A percentile compares a stretch with the other conserved stretches of the same genome.
phyloP scores from a whole-genome alignment of 2,113 vertebrate genomes.

The Rana temporaria region DNA sequence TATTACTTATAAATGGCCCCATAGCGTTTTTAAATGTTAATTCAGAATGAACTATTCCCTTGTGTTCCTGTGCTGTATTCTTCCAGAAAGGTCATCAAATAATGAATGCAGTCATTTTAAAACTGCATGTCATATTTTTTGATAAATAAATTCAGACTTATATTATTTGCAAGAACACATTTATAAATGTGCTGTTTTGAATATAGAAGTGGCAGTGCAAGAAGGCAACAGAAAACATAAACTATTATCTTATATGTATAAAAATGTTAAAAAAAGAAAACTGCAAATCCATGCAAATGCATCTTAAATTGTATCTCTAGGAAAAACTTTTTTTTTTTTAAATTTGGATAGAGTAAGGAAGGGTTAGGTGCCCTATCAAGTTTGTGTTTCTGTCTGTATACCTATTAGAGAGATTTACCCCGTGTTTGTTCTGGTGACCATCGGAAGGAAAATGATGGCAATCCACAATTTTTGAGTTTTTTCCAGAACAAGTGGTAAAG shows the following conservation, averaged over 20 bases:
- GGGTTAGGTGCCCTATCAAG: no score
- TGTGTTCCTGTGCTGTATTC: conserved; percentile 6
- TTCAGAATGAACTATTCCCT: conserved; percentile 26
- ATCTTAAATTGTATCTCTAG: no score
- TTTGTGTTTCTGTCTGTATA: no score
- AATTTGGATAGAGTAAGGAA: no score
- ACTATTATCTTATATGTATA: neutral
- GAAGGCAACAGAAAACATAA: neutral
- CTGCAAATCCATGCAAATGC: no score
- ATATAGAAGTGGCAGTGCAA: neutral
- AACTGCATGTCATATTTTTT: conserved; percentile 6
- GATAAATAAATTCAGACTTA: neutral
- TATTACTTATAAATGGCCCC: conserved; percentile 33
- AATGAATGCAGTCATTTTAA: conserved; percentile 3
- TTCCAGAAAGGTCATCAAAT: conserved; percentile 24
- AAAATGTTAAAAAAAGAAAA: no score
- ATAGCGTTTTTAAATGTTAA: conserved; percentile 32
- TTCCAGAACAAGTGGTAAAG: no score
- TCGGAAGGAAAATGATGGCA: no score
- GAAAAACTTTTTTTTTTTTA: no score
- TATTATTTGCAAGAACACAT: neutral
- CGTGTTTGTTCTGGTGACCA: no score
- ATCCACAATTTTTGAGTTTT: no score
- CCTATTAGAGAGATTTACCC: no score
- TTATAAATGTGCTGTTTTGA: neutral